Evolutionary conservation across 2,888 invertebrate genomes (phyloP), one percentile per base, ranked within the genome.

Genomic region (Sinodicranocentrus sp.): DNA sequence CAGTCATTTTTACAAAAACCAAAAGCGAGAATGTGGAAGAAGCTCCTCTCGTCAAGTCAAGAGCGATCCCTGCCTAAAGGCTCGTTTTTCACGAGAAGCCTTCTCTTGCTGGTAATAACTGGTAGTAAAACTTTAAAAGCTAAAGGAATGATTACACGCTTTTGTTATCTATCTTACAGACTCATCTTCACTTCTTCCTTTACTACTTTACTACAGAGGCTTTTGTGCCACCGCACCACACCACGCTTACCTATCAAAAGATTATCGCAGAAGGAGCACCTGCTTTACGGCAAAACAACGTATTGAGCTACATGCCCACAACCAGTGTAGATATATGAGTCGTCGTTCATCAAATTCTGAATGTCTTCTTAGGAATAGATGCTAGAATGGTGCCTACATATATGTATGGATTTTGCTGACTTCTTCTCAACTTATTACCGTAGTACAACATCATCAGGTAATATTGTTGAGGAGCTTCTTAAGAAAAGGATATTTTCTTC

Each of bases 171-270:
- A 8, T n/a, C n/a, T 6, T 19, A 21, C n/a, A 21, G 57, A 25
- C 57, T 57, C 57, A 25, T 57, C 57, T 57, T 57, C 57, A 33
- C 57, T n/a, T n/a, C n/a, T n/a, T n/a, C n/a, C n/a, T n/a, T n/a
- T n/a, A n/a, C n/a, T n/a, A n/a, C n/a, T n/a, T n/a, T n/a, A n/a
- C n/a, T n/a, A n/a, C n/a, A n/a, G n/a, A n/a, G n/a, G n/a, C n/a
- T n/a, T n/a, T n/a, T 57, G 33, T 33, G 33, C n/a, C 52, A 19
- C 17, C 21, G 17, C 48, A n/a, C 57, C 21, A 57, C 25, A 23
- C 23, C 57, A 57, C 21, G 57, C 25, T 57, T 21, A 21, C 23
- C 13, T 57, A 57, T 13, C 25, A 21, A 8, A 25, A 57, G 23
- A 17, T 13, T 21, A 25, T 23, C 25, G 57, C 57, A 57, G 23